These are phyloP conservation scores for Brenthis hecate DNA, from an alignment of 2,888 invertebrate genomes.

Conservation along the genomic window DNA sequence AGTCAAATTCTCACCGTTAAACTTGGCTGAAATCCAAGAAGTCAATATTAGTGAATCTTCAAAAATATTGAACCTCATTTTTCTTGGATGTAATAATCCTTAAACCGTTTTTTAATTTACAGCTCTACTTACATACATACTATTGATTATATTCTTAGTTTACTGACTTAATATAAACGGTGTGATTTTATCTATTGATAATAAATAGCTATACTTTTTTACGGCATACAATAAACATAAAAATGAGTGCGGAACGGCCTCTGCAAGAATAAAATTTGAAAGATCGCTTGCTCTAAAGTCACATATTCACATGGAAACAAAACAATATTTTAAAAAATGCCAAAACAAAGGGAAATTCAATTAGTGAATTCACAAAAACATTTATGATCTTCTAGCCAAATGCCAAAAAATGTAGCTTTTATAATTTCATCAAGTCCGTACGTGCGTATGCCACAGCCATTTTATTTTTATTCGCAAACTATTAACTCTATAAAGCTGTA, in stretches of 20 bases:
- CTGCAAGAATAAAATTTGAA: background rate
- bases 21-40: slow-evolving; percentile 25
- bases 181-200: background rate
- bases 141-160: background rate
- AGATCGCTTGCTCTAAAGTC: background rate
- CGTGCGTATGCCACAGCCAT: no score
- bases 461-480: no score
- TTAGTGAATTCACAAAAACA: no score
- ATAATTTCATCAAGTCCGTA: no score
- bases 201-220: background rate
- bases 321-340: background rate
- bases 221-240: background rate
- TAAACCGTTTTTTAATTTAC: background rate
- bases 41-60: slow-evolving; percentile 23
- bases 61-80: slow-evolving; percentile 14
- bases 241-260: background rate
- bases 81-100: slow-evolving; percentile 4
- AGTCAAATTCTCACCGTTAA: slow-evolving; percentile 28
- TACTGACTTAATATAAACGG: background rate
- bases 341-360: background rate
- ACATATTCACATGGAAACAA: background rate
- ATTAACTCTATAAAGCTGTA: no score
- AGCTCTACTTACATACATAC: background rate
- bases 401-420: no score
- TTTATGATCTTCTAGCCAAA: no score